These are phyloP conservation scores for Synanthedon andrenaeformis DNA, from an alignment of 2,888 invertebrate genomes.

Conservation along the genomic window DNA sequence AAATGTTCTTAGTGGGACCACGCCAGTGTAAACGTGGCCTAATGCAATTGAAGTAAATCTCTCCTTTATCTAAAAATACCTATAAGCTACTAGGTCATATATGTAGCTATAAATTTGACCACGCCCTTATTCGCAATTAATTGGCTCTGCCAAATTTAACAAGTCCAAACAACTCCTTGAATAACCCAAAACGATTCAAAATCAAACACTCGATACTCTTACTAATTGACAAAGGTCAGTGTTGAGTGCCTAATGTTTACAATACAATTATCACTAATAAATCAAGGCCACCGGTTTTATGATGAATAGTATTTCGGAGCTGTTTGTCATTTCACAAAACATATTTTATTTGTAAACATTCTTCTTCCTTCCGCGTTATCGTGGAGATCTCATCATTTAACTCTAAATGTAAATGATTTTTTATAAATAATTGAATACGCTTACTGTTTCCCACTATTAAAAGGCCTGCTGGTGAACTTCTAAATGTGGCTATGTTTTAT, in stretches of 20 bases:
- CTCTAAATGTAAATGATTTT: not conserved
- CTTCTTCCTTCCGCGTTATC: slow-evolving; percentile 5
- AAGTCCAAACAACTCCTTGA: too few relatives aligned
- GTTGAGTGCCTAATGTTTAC: slow-evolving; percentile 41
- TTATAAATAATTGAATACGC: not conserved
- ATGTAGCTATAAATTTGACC: too few relatives aligned
- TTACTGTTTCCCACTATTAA: not conserved
- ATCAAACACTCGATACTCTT: slow-evolving; percentile 24
- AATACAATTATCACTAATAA: slow-evolving; percentile 37
- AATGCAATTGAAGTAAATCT: too few relatives aligned
- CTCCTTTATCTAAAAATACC: too few relatives aligned
- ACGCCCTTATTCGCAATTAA: too few relatives aligned
- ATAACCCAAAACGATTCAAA: not conserved
- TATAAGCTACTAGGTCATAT: too few relatives aligned
- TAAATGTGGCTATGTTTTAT: not conserved
- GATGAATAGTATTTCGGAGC: slow-evolving; percentile 18
- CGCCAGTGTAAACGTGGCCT: too few relatives aligned
- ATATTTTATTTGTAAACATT: slow-evolving; percentile 3
- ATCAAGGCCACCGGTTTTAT: slow-evolving; percentile 31
- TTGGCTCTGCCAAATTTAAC: too few relatives aligned
- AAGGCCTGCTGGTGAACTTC: not conserved
- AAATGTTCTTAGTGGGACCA: too few relatives aligned
- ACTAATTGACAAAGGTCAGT: slow-evolving; percentile 50
- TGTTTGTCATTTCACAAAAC: slow-evolving; percentile 9
- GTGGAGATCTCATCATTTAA: not conserved